phyloP scores from a whole-genome alignment of 1,140 invertebrate species.

The Pinna nobilis region DNA sequence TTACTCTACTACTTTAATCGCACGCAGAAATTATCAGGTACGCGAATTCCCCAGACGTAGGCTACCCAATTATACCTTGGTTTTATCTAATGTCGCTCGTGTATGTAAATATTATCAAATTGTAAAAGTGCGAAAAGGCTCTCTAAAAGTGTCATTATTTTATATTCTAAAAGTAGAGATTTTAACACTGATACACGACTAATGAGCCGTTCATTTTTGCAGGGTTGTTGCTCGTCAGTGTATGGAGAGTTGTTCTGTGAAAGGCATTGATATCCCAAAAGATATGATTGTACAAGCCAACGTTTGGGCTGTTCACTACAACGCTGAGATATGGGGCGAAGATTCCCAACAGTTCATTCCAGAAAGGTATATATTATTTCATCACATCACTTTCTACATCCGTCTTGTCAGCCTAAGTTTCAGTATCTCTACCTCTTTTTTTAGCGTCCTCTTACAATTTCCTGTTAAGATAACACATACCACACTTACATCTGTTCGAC shows the following conservation, averaged over 20 bases:
- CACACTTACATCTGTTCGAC: no score
- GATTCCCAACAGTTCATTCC: conserved; percentile 68
- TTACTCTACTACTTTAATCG: no score
- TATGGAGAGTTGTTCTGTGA: conserved; percentile 64
- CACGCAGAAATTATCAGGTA: no score
- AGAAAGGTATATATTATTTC: conserved; percentile 55
- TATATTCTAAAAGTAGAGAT: not conserved
- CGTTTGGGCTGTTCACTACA: conserved; percentile 72
- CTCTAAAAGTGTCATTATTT: no score
- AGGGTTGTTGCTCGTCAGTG: conserved; percentile 71
- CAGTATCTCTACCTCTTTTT: not conserved
- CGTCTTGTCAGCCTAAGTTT: not conserved
- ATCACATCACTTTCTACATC: not conserved
- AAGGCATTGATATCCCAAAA: conserved; percentile 64
- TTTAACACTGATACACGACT: not conserved
- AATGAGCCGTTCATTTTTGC: conserved; percentile 16
- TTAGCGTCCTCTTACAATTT: no score
- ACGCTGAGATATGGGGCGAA: conserved; percentile 70
- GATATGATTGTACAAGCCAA: conserved; percentile 72
- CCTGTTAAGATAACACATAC: no score
- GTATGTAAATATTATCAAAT: no score
- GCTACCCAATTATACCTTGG: no score
- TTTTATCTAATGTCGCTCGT: no score
- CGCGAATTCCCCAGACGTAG: no score
- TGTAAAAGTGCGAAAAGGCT: no score